Evolutionary conservation across 2,888 invertebrate species (phyloP).

Genomic region (Xylocampa areola): DNA sequence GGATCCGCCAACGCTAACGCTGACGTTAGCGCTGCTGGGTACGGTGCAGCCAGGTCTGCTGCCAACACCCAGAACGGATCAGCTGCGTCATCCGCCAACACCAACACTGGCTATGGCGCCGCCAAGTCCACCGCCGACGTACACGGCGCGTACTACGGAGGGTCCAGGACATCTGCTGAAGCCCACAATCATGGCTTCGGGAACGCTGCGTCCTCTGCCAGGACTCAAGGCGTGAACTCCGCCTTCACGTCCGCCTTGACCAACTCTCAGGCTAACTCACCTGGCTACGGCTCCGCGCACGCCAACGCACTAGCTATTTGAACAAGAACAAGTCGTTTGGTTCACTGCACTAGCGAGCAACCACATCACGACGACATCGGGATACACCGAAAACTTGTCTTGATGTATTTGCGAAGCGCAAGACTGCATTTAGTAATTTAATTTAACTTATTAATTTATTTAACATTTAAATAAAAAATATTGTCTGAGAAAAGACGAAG

Average conservation of each 20-base stretch:
- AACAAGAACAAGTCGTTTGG: slow-evolving; percentile 36
- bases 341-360: slow-evolving; percentile 65
- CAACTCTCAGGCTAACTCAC: slow-evolving; percentile 74
- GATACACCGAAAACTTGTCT: slow-evolving; percentile 78
- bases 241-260: slow-evolving; percentile 73
- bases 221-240: slow-evolving; percentile 69
- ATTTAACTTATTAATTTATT: slow-evolving; percentile 59
- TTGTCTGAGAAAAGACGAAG: slow-evolving; percentile 25
- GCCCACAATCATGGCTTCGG: slow-evolving; percentile 73
- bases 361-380: slow-evolving; percentile 83
- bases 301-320: slow-evolving; percentile 75
- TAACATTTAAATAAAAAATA: slow-evolving; percentile 53
- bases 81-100: slow-evolving; percentile 62
- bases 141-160: slow-evolving; percentile 71
- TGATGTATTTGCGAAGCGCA: slow-evolving; percentile 79
- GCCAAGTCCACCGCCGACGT: slow-evolving; percentile 70
- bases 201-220: slow-evolving; percentile 73
- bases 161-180: slow-evolving; percentile 74
- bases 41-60: slow-evolving; percentile 65
- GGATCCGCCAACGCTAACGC: slow-evolving; percentile 69
- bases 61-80: slow-evolving; percentile 61
- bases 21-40: slow-evolving; percentile 66
- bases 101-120: slow-evolving; percentile 60
- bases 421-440: slow-evolving; percentile 67
- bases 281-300: slow-evolving; percentile 72